Conservation (phyloP, 1,140 invertebrate species). For the Drosophila arizonae region DNA sequence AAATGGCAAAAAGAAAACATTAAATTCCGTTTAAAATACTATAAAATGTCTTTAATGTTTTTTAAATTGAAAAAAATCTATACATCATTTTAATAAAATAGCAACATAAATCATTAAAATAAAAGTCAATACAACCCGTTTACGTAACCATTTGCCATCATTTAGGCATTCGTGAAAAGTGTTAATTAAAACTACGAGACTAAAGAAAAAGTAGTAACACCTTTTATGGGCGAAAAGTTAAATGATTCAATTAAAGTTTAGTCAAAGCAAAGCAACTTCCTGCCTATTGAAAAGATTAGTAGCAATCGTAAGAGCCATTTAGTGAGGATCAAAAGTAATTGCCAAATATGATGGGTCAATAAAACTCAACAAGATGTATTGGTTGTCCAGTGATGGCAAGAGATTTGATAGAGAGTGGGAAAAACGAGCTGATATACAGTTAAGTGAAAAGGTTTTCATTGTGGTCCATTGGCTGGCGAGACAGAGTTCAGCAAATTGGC, state of each 20-base stretch:
- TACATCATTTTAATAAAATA: no score
- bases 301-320: not conserved
- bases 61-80: no score
- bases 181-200: no score
- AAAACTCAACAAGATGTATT: not conserved
- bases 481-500: constrained; percentile 17
- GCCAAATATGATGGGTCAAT: constrained; percentile 1
- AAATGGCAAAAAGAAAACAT: no score
- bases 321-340: not conserved
- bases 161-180: no score
- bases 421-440: not conserved
- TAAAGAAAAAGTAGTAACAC: no score
- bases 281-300: not conserved
- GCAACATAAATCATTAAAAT: no score
- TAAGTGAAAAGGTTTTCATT: constrained; percentile 8
- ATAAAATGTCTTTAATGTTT: no score
- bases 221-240: not conserved
- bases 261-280: not conserved
- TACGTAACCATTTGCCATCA: no score
- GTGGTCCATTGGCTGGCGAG: constrained; percentile 20
- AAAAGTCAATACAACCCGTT: no score
- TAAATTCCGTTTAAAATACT: no score
- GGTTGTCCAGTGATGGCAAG: not conserved
- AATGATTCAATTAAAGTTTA: not conserved
- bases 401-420: constrained; percentile 3